phyloP scores from a whole-genome alignment of 2,113 vertebrate species.

The Amblyopsis rosae region DNA sequence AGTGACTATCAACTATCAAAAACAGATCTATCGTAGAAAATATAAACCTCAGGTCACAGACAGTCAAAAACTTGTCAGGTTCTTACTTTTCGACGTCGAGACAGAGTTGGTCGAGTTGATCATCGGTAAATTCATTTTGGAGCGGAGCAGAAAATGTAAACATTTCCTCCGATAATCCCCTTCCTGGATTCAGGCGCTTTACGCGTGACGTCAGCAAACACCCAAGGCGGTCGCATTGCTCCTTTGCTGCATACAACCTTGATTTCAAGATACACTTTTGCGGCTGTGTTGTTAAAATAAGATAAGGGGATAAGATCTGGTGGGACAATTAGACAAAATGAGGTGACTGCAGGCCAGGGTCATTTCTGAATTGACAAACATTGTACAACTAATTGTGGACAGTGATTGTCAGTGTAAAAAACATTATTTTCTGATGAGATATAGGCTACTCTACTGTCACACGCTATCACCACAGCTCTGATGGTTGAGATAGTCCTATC shows the following conservation, averaged over 20 bases:
- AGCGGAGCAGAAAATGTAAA: conserved; percentile 31
- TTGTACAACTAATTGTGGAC: no score
- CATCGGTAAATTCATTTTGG: conserved; percentile 50
- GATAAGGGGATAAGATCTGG: neutral
- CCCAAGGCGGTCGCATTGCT: neutral
- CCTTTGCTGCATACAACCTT: no score
- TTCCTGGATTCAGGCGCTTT: conserved; percentile 39
- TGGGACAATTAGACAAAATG: neutral
- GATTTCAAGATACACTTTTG: neutral
- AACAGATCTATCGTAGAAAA: neutral
- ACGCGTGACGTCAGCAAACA: conserved; percentile 17
- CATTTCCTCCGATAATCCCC: conserved; percentile 12
- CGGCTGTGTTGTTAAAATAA: neutral
- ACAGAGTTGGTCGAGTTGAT: conserved; percentile 61
- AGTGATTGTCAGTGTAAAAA: no score
- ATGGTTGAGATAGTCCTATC: no score
- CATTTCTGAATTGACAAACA: no score
- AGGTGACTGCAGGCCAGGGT: neutral
- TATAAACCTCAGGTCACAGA: neutral
- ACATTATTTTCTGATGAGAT: no score
- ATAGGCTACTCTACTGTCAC: no score
- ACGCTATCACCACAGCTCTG: no score
- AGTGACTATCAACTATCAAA: neutral
- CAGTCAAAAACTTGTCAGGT: no score
- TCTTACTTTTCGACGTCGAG: conserved; percentile 61